These are phyloP conservation scores for Thecophora atra DNA, from an alignment of 2,888 invertebrate genomes.

Conservation along the genomic window DNA sequence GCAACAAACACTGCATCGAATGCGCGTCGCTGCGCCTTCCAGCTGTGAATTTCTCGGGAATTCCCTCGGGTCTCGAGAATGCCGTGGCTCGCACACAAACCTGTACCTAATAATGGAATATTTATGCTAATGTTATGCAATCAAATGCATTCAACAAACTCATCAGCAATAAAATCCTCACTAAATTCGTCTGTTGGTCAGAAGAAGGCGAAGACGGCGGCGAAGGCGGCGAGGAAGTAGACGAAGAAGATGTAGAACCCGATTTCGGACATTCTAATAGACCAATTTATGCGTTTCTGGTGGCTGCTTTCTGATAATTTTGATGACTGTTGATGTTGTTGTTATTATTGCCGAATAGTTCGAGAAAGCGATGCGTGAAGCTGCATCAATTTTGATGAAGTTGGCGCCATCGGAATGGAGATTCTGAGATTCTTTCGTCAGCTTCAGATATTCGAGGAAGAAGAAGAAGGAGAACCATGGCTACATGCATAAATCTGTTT, in stretches of 20 bases:
- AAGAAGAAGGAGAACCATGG: slow-evolving; percentile 40
- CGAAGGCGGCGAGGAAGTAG: no score
- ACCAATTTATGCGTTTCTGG: slow-evolving; percentile 44
- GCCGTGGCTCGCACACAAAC: background rate
- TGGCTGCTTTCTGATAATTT: slow-evolving; percentile 42
- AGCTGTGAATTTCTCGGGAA: slow-evolving; percentile 65
- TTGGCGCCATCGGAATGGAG: slow-evolving; percentile 52
- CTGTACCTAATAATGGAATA: slow-evolving; percentile 55
- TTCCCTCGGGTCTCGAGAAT: slow-evolving; percentile 51
- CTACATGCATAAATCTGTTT: no score
- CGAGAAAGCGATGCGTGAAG: slow-evolving; percentile 35
- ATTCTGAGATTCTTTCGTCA: no score
- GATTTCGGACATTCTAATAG: slow-evolving; percentile 38
- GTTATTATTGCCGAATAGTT: slow-evolving; percentile 14
- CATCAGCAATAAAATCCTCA: slow-evolving; percentile 41
- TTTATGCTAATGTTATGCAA: slow-evolving; percentile 62
- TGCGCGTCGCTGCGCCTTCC: slow-evolving; percentile 46
- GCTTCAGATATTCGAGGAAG: background rate
- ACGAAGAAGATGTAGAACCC: background rate
- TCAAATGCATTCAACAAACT: slow-evolving; percentile 61
- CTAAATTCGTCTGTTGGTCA: slow-evolving; percentile 6
- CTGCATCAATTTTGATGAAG: slow-evolving; percentile 43
- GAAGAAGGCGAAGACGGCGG: slow-evolving; percentile 34
- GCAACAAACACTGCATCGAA: slow-evolving; percentile 27
- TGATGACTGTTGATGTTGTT: slow-evolving; percentile 37